Percentiles rank a stretch among this genome's conserved stretches.
Evolutionary conservation across 1,140 invertebrate genomes (phyloP).

Genomic region (Drosophila ironensis): DNA sequence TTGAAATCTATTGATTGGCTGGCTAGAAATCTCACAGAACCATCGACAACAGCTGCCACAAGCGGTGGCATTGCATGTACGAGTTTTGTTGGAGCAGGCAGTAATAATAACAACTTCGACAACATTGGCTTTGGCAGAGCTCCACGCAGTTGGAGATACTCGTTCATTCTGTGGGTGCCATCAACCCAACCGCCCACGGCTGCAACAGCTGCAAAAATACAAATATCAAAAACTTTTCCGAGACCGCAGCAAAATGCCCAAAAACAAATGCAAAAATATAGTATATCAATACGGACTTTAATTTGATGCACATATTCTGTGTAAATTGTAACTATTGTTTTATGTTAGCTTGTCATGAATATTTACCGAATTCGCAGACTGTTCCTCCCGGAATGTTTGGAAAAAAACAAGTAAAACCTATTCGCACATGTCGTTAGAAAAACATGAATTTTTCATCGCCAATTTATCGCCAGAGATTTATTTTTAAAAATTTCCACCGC

Average conservation of each 20-base stretch:
- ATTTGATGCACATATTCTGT: neutral
- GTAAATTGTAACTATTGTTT: too few species aligned
- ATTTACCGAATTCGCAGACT: too few species aligned
- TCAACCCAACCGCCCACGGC: too few species aligned
- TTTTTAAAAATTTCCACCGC: neutral
- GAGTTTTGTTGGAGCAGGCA: too few species aligned
- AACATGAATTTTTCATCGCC: neutral
- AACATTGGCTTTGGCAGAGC: slow-evolving; percentile 4
- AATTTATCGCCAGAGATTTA: neutral
- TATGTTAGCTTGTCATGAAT: too few species aligned
- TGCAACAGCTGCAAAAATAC: slow-evolving; percentile 54
- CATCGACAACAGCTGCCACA: slow-evolving; percentile 21
- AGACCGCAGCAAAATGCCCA: slow-evolving; percentile 42
- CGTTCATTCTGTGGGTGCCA: too few species aligned
- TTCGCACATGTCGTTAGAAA: too few species aligned
- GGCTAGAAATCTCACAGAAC: too few species aligned
- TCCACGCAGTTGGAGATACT: slow-evolving; percentile 6
- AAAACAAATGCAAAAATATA: slow-evolving; percentile 10
- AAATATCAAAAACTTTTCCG: slow-evolving; percentile 29
- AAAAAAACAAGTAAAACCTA: too few species aligned
- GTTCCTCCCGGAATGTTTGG: too few species aligned
- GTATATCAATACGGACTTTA: neutral
- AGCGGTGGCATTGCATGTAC: neutral
- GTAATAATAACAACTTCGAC: slow-evolving; percentile 44
- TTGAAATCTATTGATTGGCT: too few species aligned